phyloP scores from a whole-genome alignment of 1,140 invertebrate genomes.

The Amyelois transitella region DNA sequence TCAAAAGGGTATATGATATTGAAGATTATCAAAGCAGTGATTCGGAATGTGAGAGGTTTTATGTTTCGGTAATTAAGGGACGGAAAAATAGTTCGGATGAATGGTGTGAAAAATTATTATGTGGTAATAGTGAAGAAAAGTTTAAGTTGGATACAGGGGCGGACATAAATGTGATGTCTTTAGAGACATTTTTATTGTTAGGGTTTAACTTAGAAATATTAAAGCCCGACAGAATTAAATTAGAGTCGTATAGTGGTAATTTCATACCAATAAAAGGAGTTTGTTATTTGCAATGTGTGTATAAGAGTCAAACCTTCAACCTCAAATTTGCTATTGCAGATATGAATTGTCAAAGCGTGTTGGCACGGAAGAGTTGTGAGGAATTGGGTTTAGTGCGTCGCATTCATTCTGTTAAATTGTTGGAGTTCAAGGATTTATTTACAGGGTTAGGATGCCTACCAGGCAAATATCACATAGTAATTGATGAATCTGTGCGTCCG shows the following conservation, averaged over 20 bases:
- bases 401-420: conserved; percentile 3
- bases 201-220: conserved; percentile 7
- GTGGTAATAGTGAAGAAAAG: conserved; percentile 1
- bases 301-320: conserved; percentile 12
- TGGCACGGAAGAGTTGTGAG: conserved; percentile 7
- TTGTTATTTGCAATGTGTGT: conserved; percentile 14
- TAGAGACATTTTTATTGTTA: conserved; percentile 9
- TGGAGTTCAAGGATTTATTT: conserved; percentile 20
- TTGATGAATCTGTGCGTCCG: conserved; percentile 16
- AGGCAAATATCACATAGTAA: conserved; percentile 20
- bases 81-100: not conserved
- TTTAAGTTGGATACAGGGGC: conserved; percentile 21
- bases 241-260: conserved; percentile 19
- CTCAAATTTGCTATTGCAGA: conserved; percentile 15
- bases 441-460: conserved; percentile 21
- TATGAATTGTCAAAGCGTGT: conserved; percentile 12
- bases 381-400: conserved; percentile 7
- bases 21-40: not conserved
- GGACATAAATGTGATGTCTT: conserved; percentile 18
- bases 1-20: conserved; percentile 6
- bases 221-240: not conserved
- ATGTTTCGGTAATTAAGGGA: not conserved
- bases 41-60: not conserved
- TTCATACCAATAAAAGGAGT: conserved; percentile 15
- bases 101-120: conserved; percentile 6